Percentiles rank a stretch among this genome's conserved stretches.
These are phyloP conservation scores for Aphelenchoides fujianensis DNA, from an alignment of 1,140 invertebrate species.

Conservation along the genomic window DNA sequence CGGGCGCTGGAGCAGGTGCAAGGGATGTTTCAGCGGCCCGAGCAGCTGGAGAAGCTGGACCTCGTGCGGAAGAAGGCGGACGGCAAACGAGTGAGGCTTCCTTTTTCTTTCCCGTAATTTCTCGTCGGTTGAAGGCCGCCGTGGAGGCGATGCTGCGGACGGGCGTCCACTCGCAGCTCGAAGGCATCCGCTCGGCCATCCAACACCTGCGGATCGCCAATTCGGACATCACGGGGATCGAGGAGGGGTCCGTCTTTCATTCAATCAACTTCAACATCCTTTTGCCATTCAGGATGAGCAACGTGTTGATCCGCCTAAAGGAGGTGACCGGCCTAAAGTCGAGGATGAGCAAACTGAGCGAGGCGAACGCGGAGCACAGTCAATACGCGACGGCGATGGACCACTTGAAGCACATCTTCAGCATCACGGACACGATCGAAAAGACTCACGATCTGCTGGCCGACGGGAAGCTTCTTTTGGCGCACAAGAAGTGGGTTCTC, in stretches of 20 bases:
- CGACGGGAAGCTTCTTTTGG: conserved; percentile 88
- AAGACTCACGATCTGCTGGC: conserved; percentile 82
- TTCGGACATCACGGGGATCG: conserved; percentile 75
- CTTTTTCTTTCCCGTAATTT: no score
- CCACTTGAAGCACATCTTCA: conserved; percentile 95
- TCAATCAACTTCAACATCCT: no score
- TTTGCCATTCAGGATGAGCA: conserved; percentile 65
- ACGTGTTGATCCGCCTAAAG: conserved; percentile 70
- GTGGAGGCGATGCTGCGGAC: conserved; percentile 95
- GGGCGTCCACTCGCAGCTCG: conserved; percentile 94
- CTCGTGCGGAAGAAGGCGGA: conserved; percentile 73
- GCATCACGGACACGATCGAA: conserved; percentile 89
- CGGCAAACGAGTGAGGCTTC: conserved; percentile 66
- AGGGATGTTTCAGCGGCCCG: conserved; percentile 86
- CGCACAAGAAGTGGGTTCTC: conserved; percentile 71
- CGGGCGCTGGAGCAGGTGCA: conserved; percentile 84
- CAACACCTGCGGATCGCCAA: conserved; percentile 79
- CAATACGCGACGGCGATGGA: conserved; percentile 94
- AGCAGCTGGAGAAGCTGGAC: conserved; percentile 89
- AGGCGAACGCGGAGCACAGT: conserved; percentile 83
- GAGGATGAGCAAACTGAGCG: conserved; percentile 77
- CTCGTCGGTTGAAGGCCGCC: conserved; percentile 72
- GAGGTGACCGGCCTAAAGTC: conserved; percentile 72
- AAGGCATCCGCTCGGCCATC: conserved; percentile 89
- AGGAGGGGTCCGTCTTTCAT: conserved; percentile 69